phyloP scores from a whole-genome alignment of 2,888 invertebrate species.

The Pseudeuparius sepicola region DNA sequence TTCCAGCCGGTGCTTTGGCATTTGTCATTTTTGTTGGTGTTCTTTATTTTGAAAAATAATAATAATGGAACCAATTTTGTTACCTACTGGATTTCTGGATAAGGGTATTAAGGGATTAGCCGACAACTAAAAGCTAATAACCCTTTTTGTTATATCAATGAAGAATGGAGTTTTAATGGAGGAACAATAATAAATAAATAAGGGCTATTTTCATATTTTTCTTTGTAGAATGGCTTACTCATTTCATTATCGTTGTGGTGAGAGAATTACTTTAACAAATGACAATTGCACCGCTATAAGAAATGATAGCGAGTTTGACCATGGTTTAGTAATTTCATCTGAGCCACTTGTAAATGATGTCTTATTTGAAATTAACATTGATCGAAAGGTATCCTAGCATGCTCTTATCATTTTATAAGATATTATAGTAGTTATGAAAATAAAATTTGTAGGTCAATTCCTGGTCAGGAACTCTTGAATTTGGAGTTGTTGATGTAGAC shows the following conservation, averaged over 20 bases:
- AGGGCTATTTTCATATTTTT: not conserved
- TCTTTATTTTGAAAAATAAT: too few relatives aligned
- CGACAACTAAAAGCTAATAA: too few relatives aligned
- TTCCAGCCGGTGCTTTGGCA: too few relatives aligned
- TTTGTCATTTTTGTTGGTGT: too few relatives aligned
- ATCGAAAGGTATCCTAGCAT: slow-evolving; percentile 62
- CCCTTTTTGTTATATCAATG: too few relatives aligned
- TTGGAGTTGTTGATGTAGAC: slow-evolving; percentile 62
- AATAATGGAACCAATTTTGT: too few relatives aligned
- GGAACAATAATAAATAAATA: slow-evolving; percentile 10
- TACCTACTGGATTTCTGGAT: too few relatives aligned
- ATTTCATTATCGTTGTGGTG: slow-evolving; percentile 78
- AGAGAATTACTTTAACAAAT: slow-evolving; percentile 73
- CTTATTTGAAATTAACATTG: slow-evolving; percentile 78
- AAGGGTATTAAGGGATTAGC: too few relatives aligned
- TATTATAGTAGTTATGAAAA: not conserved
- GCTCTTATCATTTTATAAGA: not conserved
- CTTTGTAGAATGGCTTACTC: slow-evolving; percentile 48
- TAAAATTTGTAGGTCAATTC: slow-evolving; percentile 56
- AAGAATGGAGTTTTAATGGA: too few relatives aligned
- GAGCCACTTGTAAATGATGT: slow-evolving; percentile 72
- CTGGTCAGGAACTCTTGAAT: slow-evolving; percentile 68
- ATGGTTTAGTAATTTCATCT: slow-evolving; percentile 76
- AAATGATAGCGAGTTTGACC: slow-evolving; percentile 74
- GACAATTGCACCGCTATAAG: slow-evolving; percentile 73